phyloP scores from a whole-genome alignment of 2,888 invertebrate species.

The Elmis aenea region DNA sequence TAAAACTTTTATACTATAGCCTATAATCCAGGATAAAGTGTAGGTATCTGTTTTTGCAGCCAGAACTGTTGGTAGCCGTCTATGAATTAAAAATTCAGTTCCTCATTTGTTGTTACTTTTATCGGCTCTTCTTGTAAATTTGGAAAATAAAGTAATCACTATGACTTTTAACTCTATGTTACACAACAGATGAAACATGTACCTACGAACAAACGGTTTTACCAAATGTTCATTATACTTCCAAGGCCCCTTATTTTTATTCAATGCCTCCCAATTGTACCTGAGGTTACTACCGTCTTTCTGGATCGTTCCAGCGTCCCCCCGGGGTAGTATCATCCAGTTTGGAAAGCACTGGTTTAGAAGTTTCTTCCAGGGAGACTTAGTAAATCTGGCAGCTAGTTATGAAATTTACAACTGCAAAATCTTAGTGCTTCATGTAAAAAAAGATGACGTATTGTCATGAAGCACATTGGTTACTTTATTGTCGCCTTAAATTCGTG shows the following conservation, averaged over 20 bases:
- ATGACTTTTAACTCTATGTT: conserved; percentile 1
- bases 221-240: too few species aligned
- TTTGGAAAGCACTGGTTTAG: neutral
- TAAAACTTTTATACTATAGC: conserved; percentile 5
- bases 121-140: conserved; percentile 2
- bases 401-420: too few species aligned
- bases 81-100: conserved; percentile 8
- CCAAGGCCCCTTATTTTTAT: too few species aligned
- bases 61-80: conserved; percentile 5
- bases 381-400: too few species aligned
- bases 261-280: neutral
- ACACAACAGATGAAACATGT: neutral
- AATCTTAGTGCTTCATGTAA: too few species aligned
- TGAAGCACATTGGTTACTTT: too few species aligned
- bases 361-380: too few species aligned
- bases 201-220: too few species aligned
- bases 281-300: neutral
- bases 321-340: neutral
- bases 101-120: too few species aligned
- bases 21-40: conserved; percentile 15
- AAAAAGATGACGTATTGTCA: too few species aligned
- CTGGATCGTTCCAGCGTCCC: neutral
- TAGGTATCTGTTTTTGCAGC: too few species aligned
- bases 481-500: too few species aligned
- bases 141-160: neutral